Base-by-base conservation (phyloP, 2,888 invertebrate species). In the Ariolimax columbianus region DNA sequence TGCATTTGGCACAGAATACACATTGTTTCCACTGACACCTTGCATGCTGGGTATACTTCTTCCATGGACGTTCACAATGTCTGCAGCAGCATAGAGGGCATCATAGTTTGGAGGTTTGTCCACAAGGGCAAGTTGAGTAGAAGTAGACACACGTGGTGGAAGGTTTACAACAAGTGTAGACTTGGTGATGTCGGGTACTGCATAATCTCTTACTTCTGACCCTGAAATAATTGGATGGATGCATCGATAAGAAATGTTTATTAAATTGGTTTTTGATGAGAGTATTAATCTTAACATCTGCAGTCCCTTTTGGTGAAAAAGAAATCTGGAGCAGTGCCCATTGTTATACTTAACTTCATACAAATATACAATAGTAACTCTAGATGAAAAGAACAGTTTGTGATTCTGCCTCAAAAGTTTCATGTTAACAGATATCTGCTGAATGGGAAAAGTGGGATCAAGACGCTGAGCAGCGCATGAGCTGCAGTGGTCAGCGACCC, bases 1-100 rank as follows among this genome's bases (percentile, higher is more conserved):
- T 9, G 95, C 95, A 89, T 95, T 95, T 87, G 95, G 94, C 88
- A 95, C 95, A 91, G 95, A 93, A 93, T 95, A 94, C 90, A 95
- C 90, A 92, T 93, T 94, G 92, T 93, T 94, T 23, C 94, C 94
- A 86, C 93, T 94, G 70, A 94, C 94, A n/a, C 94, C 94, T 89
- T 93, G 93, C 86, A 93, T 89, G 87, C 90, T 91, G 86, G 92
- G 90, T 87, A 92, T 90, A 89, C 91, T 92, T 14, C 91, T 89
- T n/a, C 90, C 91, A 59, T 91, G 91, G 36, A 91, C 90, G 86
- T 90, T 91, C 38, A 91, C 89, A 55, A 91, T 90, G 84, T 91
- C 91, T 11, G 91, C 91, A 0, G 92, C 92, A 36, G 93, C 92
- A 75, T 91, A 92, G 70, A 92, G 89, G 30, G 91, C 91, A 83